phyloP scores from a whole-genome alignment of 2,888 invertebrate genomes.

The Agapostemon virescens region DNA sequence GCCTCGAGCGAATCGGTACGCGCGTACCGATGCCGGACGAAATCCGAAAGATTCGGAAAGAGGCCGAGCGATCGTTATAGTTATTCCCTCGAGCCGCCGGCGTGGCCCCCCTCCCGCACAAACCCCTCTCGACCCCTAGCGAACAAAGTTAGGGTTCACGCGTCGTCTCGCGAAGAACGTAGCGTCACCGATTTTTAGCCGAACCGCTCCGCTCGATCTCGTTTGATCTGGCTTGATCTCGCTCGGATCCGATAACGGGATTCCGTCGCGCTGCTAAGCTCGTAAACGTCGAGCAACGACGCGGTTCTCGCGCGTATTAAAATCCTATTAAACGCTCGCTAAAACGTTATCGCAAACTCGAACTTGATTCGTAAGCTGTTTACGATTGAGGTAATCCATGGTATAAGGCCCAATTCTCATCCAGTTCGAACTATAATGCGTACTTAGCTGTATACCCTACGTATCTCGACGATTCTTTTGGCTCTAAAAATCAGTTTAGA shows the following conservation, averaged over 20 bases:
- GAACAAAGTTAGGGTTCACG: constrained; percentile 7
- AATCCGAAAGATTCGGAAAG: not conserved
- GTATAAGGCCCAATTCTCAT: constrained; percentile 70
- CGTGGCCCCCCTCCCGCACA: not conserved
- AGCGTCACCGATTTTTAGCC: not conserved
- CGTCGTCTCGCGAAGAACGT: constrained; percentile 2
- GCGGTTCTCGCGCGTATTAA: constrained; percentile 25
- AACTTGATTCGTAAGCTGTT: constrained; percentile 63
- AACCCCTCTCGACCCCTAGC: not conserved
- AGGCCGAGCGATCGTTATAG: constrained; percentile 11
- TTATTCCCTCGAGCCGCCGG: not conserved
- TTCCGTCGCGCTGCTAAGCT: constrained; percentile 26
- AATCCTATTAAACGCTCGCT: constrained; percentile 37
- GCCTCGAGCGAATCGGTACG: constrained; percentile 7
- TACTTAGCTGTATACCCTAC: constrained; percentile 47
- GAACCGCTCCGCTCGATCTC: constrained; percentile 12
- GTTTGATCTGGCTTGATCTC: constrained; percentile 7
- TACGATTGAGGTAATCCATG: constrained; percentile 69
- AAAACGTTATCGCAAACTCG: constrained; percentile 46
- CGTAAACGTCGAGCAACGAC: constrained; percentile 30
- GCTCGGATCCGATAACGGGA: constrained; percentile 15
- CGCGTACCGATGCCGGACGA: not conserved
- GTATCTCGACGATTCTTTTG: constrained; percentile 33
- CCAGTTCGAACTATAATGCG: constrained; percentile 62
- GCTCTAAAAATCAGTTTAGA: constrained; percentile 40